Evolutionary conservation across 2,888 invertebrate genomes (phyloP).

Genomic region (Spodoptera exigua): DNA sequence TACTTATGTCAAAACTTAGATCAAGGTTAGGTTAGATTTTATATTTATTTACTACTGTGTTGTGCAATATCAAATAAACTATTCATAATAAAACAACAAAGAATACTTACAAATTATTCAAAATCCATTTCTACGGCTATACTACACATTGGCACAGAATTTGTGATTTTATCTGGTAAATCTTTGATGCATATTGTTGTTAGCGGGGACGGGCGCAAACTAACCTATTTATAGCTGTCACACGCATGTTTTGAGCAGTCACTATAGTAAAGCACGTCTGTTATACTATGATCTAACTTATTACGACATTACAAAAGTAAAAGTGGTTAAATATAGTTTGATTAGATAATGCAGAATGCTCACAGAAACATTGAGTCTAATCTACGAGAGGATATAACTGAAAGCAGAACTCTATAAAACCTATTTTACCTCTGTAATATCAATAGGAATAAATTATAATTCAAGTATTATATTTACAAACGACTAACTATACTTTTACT

Average conservation of each 20-base stretch:
- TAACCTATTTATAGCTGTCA: constrained; percentile 83
- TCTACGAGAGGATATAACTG: no score
- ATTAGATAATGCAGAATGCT: constrained; percentile 33
- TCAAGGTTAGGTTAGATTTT: constrained; percentile 37
- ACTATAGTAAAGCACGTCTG: constrained; percentile 47
- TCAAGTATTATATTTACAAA: no score
- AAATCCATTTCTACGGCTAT: constrained; percentile 48
- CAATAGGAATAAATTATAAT: no score
- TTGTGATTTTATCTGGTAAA: constrained; percentile 55
- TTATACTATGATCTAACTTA: constrained; percentile 33
- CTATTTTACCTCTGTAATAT: no score
- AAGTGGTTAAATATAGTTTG: constrained; percentile 15
- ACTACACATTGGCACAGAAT: constrained; percentile 41
- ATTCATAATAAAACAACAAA: not conserved
- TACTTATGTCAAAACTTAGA: constrained; percentile 15
- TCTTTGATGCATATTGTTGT: constrained; percentile 53
- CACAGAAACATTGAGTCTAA: constrained; percentile 18
- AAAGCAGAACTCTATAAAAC: no score
- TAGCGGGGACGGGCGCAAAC: constrained; percentile 56
- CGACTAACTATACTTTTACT: no score
- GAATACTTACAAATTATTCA: constrained; percentile 49
- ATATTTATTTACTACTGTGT: constrained; percentile 14
- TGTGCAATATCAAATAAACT: not conserved
- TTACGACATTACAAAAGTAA: constrained; percentile 29
- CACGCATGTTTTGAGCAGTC: constrained; percentile 36